Percentiles rank a stretch among this genome's conserved stretches.
phyloP scores from a whole-genome alignment of 92 coral and sea anemone genomes.

The Isaurus tuberculatus region DNA sequence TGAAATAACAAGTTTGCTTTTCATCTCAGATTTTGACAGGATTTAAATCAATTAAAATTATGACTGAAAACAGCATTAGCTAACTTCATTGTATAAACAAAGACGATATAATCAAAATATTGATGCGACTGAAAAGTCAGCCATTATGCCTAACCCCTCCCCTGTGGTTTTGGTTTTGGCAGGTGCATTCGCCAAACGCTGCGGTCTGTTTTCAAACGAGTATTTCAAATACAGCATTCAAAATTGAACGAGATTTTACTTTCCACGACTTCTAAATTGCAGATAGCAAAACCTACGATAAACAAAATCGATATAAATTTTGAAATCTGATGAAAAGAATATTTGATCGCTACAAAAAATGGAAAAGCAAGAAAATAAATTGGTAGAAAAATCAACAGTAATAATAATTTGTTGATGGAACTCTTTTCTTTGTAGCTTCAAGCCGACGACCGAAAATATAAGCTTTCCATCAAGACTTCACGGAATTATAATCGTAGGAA shows the following conservation, averaged over 20 bases:
- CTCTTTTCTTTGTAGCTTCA: slow-evolving; percentile 6
- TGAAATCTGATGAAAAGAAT: not conserved
- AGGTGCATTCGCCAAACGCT: slow-evolving; percentile 45
- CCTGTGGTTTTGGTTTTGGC: slow-evolving; percentile 33
- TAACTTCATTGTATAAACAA: not conserved
- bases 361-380: not conserved
- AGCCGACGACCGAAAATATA: slow-evolving; percentile 3
- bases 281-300: not conserved
- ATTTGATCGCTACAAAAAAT: not conserved
- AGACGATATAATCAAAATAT: not conserved
- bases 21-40: not conserved
- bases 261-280: not conserved
- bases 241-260: slow-evolving; percentile 2
- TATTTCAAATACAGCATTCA: slow-evolving; percentile 16
- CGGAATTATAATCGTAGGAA: not conserved
- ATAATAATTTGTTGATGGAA: slow-evolving; percentile 1
- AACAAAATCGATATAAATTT: not conserved
- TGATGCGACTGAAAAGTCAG: not conserved
- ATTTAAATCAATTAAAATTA: not conserved
- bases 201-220: slow-evolving; percentile 32
- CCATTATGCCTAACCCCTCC: slow-evolving; percentile 34
- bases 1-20: slow-evolving; percentile 1
- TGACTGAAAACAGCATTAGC: not conserved
- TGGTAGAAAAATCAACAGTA: not conserved
- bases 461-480: not conserved